Base-by-base conservation (phyloP, 2,797 vertebrate genomes). In the Mormyrus hasselquistii region DNA sequence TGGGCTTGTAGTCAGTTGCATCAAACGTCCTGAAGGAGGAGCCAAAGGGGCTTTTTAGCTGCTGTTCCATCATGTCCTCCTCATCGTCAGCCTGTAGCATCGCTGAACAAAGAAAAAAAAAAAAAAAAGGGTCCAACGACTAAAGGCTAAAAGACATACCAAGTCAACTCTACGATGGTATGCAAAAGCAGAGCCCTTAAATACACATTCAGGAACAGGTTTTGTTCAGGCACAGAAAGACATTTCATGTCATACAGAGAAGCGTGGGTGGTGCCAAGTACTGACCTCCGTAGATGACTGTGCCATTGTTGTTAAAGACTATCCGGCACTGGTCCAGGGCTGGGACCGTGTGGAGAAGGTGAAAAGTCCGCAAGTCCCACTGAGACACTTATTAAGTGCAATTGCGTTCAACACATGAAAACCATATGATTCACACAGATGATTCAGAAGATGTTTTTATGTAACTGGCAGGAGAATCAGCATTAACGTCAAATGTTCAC, bases 71-170 rank as follows among this genome's bases (percentile, higher is more conserved):
- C 93, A 99, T 96, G 92, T 99, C 98, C 49, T 99, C 98, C 92
- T 99, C 98, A 91, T 99, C 99, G 89, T 99, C 99, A 10, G 99
- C 98, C 93, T 99, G 99, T 89, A 99, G 92, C 98, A 99, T 99
- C 88, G 99, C 99, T 99, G 92, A 88, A 91, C 90, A 4, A 53
- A 53, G 16, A n/a, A n/a, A 22, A n/a, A n/a, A 25, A 29, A 29
- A 29, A 6, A 89, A 62, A 8, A 89, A 62, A n/a, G 34, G 29
- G 29, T 4, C 52, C 34, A 52, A 85, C n/a, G 22, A 22, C 82
- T 12, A 19, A 25, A 87, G 85, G 14, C 53, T 57, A 12, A 38
- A 29, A 10, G 82, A n/a, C 83, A 47, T 14, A 4, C n/a, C 1
- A 44, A 49, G 47, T 52, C 82, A 85, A 82, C 22, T 22, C 10